phyloP scores from a whole-genome alignment of 2,113 vertebrate genomes.

The Antennarius striatus region DNA sequence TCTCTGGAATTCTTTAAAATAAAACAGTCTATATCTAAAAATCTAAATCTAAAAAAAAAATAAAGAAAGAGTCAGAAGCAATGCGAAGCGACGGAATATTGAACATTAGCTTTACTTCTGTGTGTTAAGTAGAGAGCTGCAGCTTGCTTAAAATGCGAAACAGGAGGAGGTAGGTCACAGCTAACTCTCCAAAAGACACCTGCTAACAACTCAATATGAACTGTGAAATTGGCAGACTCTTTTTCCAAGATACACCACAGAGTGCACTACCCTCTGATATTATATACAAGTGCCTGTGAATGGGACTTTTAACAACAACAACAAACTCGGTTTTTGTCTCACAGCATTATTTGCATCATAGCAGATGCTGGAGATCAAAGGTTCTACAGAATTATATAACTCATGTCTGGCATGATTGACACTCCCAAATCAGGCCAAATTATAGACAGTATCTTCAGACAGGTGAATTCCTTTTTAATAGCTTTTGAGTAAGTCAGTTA shows the following conservation, averaged over 20 bases:
- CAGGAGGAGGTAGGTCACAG: too few relatives aligned
- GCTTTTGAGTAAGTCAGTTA: slow-evolving; percentile 51
- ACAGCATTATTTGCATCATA: slow-evolving; percentile 8
- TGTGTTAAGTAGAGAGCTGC: neutral
- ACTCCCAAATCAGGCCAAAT: slow-evolving; percentile 31
- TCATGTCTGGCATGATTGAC: slow-evolving; percentile 32
- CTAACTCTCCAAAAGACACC: too few relatives aligned
- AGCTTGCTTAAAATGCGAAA: too few relatives aligned
- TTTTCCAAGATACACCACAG: too few relatives aligned
- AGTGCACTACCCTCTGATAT: too few relatives aligned
- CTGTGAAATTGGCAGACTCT: too few relatives aligned
- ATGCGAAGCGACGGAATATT: too few relatives aligned
- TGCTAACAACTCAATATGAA: too few relatives aligned
- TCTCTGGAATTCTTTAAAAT: neutral
- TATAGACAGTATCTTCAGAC: slow-evolving; percentile 25
- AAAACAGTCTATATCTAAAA: slow-evolving; percentile 23
- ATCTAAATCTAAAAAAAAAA: neutral
- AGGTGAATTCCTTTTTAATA: slow-evolving; percentile 46
- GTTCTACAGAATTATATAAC: slow-evolving; percentile 9
- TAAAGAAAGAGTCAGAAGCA: neutral
- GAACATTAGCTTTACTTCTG: neutral
- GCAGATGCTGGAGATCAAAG: slow-evolving; percentile 3
- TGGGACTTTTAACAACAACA: neutral
- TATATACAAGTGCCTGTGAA: too few relatives aligned
- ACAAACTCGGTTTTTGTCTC: neutral